Conservation (phyloP, 2,113 vertebrate species). For the Callocephalon fimbriatum region DNA sequence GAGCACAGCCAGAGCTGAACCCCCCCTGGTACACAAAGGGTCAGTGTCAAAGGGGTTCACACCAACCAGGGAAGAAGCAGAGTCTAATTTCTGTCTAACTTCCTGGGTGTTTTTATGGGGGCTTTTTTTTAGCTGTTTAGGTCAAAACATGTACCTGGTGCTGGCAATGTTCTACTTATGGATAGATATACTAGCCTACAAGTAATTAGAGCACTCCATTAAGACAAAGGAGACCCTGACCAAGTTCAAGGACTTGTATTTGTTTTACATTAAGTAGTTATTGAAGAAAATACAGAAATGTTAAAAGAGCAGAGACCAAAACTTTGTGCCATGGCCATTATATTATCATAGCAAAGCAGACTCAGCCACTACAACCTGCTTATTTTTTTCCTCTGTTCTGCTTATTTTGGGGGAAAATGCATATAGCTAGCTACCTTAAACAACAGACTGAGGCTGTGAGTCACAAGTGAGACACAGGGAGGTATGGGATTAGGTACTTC, state of each 20-base stretch:
- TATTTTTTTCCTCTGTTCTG: neutral
- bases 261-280: neutral
- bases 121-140: neutral
- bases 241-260: neutral
- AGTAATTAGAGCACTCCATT: neutral
- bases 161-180: neutral
- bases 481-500: neutral
- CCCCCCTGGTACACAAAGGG: neutral
- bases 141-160: neutral
- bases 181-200: neutral
- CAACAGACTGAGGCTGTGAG: neutral
- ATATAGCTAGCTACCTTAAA: neutral
- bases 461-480: neutral
- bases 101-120: accelerated
- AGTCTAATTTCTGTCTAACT: neutral
- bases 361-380: neutral
- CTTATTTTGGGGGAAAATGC: neutral
- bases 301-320: neutral
- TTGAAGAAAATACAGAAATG: neutral
- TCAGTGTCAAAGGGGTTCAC: neutral
- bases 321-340: neutral
- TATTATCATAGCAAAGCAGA: neutral
- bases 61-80: neutral
- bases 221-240: neutral
- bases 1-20: neutral